A percentile compares a stretch with the other conserved stretches of the same genome.
These are phyloP conservation scores for Sebastes alutus DNA, from an alignment of 2,797 vertebrate species.

Conservation along the genomic window DNA sequence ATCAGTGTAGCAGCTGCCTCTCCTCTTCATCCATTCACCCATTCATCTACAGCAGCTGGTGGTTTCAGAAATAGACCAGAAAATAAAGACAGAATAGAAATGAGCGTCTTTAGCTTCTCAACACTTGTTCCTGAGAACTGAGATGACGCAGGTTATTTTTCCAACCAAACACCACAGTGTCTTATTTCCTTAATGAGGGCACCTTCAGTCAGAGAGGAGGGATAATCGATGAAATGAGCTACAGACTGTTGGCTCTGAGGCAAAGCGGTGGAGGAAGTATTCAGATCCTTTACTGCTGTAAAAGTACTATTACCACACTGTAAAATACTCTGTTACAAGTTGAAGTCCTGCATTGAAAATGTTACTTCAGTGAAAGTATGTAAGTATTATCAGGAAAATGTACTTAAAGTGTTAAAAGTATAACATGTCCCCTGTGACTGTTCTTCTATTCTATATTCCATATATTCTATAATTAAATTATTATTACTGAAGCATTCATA, in stretches of 20 bases:
- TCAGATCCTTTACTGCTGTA: background rate
- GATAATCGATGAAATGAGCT: background rate
- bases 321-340: too few species aligned
- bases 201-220: background rate
- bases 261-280: background rate
- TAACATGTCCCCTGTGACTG: too few species aligned
- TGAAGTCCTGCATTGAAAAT: too few species aligned
- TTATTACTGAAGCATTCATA: too few species aligned
- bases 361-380: too few species aligned
- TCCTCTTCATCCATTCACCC: background rate
- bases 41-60: constrained; percentile 21
- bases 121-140: background rate
- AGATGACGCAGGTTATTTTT: constrained; percentile 1
- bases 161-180: background rate
- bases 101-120: background rate
- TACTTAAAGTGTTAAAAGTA: too few species aligned
- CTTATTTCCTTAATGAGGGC: background rate
- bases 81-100: background rate
- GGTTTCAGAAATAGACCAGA: constrained; percentile 2
- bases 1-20: background rate
- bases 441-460: too few species aligned
- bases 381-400: too few species aligned
- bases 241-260: background rate
- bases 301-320: background rate
- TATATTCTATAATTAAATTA: too few species aligned